These are phyloP conservation scores for Epizoanthus stellaris DNA, from an alignment of 92 coral and sea anemone genomes.

Conservation along the genomic window DNA sequence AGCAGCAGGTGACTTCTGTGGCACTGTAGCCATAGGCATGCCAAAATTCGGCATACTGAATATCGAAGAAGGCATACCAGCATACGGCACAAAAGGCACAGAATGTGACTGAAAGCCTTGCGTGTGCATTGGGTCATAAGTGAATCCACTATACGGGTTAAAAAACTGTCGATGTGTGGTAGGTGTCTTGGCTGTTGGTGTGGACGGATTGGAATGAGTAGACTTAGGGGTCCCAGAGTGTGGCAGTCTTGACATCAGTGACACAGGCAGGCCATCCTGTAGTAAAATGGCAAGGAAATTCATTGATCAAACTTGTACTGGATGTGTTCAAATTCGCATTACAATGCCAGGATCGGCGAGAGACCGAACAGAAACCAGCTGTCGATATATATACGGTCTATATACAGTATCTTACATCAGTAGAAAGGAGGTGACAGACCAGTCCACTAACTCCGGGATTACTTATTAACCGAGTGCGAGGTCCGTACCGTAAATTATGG, in stretches of 20 bases:
- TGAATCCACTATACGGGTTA: slow-evolving; percentile 55
- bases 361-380: too few relatives aligned
- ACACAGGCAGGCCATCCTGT: slow-evolving; percentile 70
- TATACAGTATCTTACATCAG: too few relatives aligned
- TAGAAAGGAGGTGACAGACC: too few relatives aligned
- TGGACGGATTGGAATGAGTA: slow-evolving; percentile 65
- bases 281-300: background rate
- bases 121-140: slow-evolving; percentile 61
- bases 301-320: background rate
- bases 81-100: slow-evolving; percentile 72
- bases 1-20: slow-evolving; percentile 31
- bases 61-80: slow-evolving; percentile 66
- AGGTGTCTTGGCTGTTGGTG: slow-evolving; percentile 76
- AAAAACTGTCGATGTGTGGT: slow-evolving; percentile 62
- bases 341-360: too few relatives aligned
- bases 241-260: slow-evolving; percentile 65
- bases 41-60: slow-evolving; percentile 69
- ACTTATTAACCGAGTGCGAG: background rate
- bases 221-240: slow-evolving; percentile 50
- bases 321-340: background rate
- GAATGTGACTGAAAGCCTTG: slow-evolving; percentile 67
- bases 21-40: slow-evolving; percentile 59
- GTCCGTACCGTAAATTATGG: too few relatives aligned
- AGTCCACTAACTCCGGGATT: too few relatives aligned
- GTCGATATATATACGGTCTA: too few relatives aligned